These are phyloP conservation scores for Empidonax alnorum DNA, from an alignment of 2,113 vertebrate genomes.

Conservation along the genomic window DNA sequence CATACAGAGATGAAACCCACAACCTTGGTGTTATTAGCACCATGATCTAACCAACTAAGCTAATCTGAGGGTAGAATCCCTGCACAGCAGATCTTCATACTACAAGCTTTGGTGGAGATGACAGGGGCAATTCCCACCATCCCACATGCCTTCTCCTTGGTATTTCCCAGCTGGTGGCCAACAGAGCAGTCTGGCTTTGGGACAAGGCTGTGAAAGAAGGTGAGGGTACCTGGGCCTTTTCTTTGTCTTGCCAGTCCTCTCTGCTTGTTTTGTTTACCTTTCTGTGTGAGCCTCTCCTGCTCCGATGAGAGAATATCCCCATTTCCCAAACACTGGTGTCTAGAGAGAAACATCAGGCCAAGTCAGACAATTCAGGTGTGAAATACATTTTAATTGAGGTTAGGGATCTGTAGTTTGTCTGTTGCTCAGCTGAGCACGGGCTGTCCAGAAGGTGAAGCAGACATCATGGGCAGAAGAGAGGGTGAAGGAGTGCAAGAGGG, in stretches of 20 bases:
- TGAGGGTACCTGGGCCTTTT: neutral
- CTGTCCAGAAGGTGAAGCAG: conserved; percentile 56
- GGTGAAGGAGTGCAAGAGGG: neutral
- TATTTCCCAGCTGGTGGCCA: neutral
- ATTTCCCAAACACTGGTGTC: neutral
- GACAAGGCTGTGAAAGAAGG: neutral
- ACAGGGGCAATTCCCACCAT: neutral
- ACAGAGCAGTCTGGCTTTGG: neutral
- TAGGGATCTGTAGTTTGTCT: conserved; percentile 51
- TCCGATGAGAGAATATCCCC: neutral
- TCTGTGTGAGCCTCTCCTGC: neutral
- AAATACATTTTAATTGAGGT: conserved; percentile 70
- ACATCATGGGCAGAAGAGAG: neutral
- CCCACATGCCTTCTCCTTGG: neutral
- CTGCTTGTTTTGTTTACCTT: neutral
- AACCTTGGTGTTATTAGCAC: neutral
- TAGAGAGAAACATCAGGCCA: conserved; percentile 23
- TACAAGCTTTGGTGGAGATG: neutral
- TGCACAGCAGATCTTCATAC: neutral
- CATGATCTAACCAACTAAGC: neutral
- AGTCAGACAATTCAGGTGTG: conserved; percentile 37
- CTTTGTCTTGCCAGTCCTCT: neutral
- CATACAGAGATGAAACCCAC: neutral
- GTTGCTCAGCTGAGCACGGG: conserved; percentile 42
- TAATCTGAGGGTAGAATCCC: neutral